A percentile compares a stretch with the other conserved stretches of the same genome.
phyloP scores from a whole-genome alignment of 2,797 vertebrate genomes.

The Chelidonichthys spinosus region DNA sequence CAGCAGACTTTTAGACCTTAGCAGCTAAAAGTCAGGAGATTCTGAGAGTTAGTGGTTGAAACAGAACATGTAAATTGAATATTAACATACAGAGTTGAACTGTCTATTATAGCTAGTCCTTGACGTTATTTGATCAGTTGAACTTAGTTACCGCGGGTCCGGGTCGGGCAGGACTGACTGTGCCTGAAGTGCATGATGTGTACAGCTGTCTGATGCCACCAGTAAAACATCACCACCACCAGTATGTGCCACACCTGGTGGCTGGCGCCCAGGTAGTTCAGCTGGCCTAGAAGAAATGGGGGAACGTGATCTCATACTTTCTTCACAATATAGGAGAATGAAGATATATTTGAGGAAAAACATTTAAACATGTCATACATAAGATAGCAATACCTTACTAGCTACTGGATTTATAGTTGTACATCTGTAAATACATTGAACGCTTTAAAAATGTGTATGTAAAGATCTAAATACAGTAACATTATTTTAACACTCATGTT shows the following conservation, averaged over 20 bases:
- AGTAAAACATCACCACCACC: slow-evolving; percentile 97
- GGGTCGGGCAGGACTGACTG: slow-evolving; percentile 87
- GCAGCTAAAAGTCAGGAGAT: neutral
- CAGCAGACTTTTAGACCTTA: neutral
- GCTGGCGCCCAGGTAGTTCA: slow-evolving; percentile 98
- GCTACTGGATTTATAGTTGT: neutral
- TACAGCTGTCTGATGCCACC: slow-evolving; percentile 97
- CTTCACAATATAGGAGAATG: neutral
- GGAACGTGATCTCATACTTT: neutral
- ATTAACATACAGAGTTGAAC: neutral
- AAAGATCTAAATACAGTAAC: no score
- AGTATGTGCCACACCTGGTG: slow-evolving; percentile 98
- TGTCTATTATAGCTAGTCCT: neutral
- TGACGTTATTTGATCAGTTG: slow-evolving; percentile 2
- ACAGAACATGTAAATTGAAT: neutral
- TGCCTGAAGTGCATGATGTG: slow-evolving; percentile 95
- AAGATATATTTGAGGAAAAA: neutral
- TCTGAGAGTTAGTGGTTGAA: slow-evolving; percentile 16
- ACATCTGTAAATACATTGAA: neutral
- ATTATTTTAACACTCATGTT: no score
- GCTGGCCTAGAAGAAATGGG: slow-evolving; percentile 85
- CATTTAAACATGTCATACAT: neutral
- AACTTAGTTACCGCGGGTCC: slow-evolving; percentile 66
- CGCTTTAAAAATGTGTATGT: no score
- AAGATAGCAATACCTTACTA: neutral